A percentile compares a stretch with the other conserved stretches of the same genome.
phyloP scores from a whole-genome alignment of 2,113 vertebrate species.

The Acrocephalus arundinaceus region DNA sequence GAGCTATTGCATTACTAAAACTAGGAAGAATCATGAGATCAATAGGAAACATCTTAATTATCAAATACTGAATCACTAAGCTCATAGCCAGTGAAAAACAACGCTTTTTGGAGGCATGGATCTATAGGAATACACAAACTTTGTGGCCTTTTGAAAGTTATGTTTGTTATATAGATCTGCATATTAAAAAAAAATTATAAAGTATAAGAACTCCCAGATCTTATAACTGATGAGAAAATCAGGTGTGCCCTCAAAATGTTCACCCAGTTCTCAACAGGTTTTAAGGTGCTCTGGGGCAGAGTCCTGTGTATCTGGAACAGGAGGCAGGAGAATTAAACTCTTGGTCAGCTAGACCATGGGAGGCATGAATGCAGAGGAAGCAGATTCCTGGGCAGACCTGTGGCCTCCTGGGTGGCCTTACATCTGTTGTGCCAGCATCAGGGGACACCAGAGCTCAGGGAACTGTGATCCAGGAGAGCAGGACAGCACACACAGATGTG shows the following conservation, averaged over 20 bases:
- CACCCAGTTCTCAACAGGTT: neutral
- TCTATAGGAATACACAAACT: neutral
- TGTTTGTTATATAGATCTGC: neutral
- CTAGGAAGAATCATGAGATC: neutral
- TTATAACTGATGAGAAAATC: neutral
- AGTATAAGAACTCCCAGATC: neutral
- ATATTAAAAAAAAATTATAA: neutral
- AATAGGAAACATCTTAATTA: neutral
- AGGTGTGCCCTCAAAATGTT: neutral
- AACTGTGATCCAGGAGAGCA: neutral
- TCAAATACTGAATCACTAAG: neutral
- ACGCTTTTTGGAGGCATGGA: neutral
- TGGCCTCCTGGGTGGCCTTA: neutral
- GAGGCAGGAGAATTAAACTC: neutral
- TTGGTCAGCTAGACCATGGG: neutral
- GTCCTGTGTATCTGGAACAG: neutral
- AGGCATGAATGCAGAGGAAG: neutral
- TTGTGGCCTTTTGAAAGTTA: neutral
- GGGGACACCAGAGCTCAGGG: neutral
- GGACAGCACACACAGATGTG: accelerated
- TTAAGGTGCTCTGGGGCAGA: neutral
- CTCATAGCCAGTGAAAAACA: neutral
- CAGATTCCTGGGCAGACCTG: neutral
- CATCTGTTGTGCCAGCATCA: neutral
- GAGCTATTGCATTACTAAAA: neutral